Percentiles rank a stretch among this genome's conserved stretches.
These are phyloP conservation scores for Diplolepis rosae DNA, from an alignment of 2,888 invertebrate genomes.

Conservation along the genomic window DNA sequence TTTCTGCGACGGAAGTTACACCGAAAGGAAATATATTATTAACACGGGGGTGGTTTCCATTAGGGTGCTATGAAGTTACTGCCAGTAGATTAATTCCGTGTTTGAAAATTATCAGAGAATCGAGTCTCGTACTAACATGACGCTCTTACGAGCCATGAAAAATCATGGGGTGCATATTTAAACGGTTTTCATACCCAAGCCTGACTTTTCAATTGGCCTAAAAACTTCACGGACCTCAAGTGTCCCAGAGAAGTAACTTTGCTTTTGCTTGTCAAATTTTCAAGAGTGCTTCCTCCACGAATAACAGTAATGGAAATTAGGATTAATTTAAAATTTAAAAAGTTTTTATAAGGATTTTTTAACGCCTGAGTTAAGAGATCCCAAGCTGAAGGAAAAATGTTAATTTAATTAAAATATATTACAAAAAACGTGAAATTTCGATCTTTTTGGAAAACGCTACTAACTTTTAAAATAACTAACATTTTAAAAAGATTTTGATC, in stretches of 20 bases:
- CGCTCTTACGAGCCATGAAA: constrained; percentile 31
- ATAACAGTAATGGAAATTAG: not conserved
- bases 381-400: too few relatives aligned
- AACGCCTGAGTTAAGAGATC: too few relatives aligned
- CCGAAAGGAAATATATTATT: constrained; percentile 20
- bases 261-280: not conserved
- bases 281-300: not conserved
- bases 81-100: constrained; percentile 64
- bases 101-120: constrained; percentile 62
- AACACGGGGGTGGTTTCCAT: constrained; percentile 33
- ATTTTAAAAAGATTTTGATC: too few relatives aligned
- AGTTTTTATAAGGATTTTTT: too few relatives aligned
- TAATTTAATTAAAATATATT: too few relatives aligned
- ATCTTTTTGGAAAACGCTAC: too few relatives aligned
- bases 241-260: not conserved
- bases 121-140: constrained; percentile 39
- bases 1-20: constrained; percentile 2
- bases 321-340: not conserved
- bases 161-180: constrained; percentile 33
- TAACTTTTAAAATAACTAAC: too few relatives aligned
- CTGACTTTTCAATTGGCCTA: not conserved
- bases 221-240: not conserved
- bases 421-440: too few relatives aligned
- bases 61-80: constrained; percentile 58
- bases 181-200: not conserved